These are phyloP conservation scores for Phymastichus coffea DNA, from an alignment of 1,140 invertebrate species.

Conservation along the genomic window DNA sequence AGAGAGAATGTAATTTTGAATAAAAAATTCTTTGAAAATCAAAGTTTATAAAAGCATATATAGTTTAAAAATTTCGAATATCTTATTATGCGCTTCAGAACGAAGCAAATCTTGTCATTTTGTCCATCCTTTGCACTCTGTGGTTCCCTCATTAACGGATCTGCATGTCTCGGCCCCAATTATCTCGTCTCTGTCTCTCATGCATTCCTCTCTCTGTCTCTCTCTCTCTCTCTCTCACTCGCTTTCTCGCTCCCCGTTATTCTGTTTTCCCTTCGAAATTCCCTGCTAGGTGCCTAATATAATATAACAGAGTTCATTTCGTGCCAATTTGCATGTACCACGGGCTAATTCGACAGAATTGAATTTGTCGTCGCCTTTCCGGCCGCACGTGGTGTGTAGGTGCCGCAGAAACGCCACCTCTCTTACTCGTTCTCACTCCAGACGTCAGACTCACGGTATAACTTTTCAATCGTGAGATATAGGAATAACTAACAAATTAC, in stretches of 20 bases:
- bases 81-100: too few species aligned
- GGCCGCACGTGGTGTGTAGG: conserved; percentile 37
- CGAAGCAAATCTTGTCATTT: too few species aligned
- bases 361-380: conserved; percentile 48
- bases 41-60: too few species aligned
- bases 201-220: neutral
- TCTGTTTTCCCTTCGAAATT: conserved; percentile 53
- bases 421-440: neutral
- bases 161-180: conserved; percentile 54
- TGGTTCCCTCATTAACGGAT: conserved; percentile 52
- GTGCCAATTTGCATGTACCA: conserved; percentile 56
- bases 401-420: neutral
- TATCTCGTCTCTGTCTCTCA: conserved; percentile 39
- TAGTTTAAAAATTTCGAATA: too few species aligned
- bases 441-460: too few species aligned
- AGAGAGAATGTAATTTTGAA: too few species aligned
- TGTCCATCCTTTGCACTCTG: conserved; percentile 31
- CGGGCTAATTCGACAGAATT: conserved; percentile 51
- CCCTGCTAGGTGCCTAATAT: conserved; percentile 52
- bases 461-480: too few species aligned
- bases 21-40: too few species aligned
- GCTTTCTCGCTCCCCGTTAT: conserved; percentile 34
- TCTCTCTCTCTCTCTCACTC: neutral
- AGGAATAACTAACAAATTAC: too few species aligned
- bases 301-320: conserved; percentile 56